A percentile compares a stretch with the other conserved stretches of the same genome.
phyloP scores from a whole-genome alignment of 2,888 invertebrate species.

The Xestoiulus laeticollis region DNA sequence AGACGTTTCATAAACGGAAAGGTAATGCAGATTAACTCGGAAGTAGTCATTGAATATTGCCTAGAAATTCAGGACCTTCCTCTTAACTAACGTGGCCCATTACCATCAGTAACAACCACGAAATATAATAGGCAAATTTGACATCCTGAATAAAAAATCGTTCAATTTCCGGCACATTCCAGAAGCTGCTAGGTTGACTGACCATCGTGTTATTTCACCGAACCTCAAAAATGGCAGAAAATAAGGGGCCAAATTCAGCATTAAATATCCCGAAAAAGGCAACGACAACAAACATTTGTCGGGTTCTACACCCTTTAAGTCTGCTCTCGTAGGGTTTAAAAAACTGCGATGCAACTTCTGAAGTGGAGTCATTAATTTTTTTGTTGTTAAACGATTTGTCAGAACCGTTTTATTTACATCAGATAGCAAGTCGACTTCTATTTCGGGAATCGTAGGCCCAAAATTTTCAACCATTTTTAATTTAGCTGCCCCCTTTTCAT shows the following conservation, averaged over 20 bases:
- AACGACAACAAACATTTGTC: slow-evolving; percentile 14
- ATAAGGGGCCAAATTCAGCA: slow-evolving; percentile 16
- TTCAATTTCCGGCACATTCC: not conserved
- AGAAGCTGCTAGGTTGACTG: slow-evolving; percentile 16
- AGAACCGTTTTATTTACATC: slow-evolving; percentile 17
- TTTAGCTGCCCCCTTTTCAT: not conserved
- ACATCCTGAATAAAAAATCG: not conserved
- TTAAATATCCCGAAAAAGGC: slow-evolving; percentile 16
- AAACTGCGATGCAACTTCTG: slow-evolving; percentile 18
- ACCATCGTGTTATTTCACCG: slow-evolving; percentile 26
- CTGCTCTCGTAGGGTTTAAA: slow-evolving; percentile 16
- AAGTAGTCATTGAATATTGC: no score
- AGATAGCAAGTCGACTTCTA: not conserved
- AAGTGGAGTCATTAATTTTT: slow-evolving; percentile 26
- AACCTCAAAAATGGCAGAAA: not conserved
- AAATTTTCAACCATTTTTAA: slow-evolving; percentile 5
- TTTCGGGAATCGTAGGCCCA: slow-evolving; percentile 10
- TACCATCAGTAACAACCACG: no score
- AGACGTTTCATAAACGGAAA: not conserved
- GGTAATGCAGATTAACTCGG: no score
- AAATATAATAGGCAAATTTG: not conserved
- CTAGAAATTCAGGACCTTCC: no score
- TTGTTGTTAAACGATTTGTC: slow-evolving; percentile 26
- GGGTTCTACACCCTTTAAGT: slow-evolving; percentile 26
- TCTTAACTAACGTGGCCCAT: no score